Evolutionary conservation across 2,797 vertebrate genomes (phyloP).

Genomic region (Acanthurus lineatus): DNA sequence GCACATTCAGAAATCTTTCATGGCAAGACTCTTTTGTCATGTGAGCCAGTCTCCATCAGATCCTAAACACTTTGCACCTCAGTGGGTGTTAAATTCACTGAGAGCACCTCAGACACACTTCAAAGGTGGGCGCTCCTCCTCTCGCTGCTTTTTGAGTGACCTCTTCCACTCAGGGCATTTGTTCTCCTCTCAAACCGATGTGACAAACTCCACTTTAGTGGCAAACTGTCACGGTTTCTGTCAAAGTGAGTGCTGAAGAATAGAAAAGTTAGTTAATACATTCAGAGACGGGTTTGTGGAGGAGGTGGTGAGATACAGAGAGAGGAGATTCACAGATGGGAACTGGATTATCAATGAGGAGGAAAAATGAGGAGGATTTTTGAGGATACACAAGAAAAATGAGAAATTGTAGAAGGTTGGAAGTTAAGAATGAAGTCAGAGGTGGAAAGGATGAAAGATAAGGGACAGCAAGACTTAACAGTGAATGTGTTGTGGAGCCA

Average conservation of each 20-base stretch:
- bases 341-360: neutral
- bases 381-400: neutral
- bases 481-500: neutral
- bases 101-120: slow-evolving; percentile 31
- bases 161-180: slow-evolving; percentile 55
- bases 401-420: neutral
- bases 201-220: slow-evolving; percentile 47
- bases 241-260: slow-evolving; percentile 38
- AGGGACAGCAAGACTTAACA: neutral
- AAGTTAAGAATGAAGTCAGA: neutral
- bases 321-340: neutral
- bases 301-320: neutral
- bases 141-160: slow-evolving; percentile 45
- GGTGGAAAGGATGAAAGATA: neutral
- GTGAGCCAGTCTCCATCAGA: neutral
- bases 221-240: slow-evolving; percentile 42
- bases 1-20: no score
- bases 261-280: slow-evolving; percentile 33
- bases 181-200: slow-evolving; percentile 43
- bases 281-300: slow-evolving; percentile 23
- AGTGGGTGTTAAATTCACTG: neutral
- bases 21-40: neutral
- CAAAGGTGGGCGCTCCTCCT: slow-evolving; percentile 34
- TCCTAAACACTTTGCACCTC: neutral
- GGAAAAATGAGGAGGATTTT: neutral